These are phyloP conservation scores for Stigmatopora argus DNA, from an alignment of 2,113 vertebrate species.

Conservation along the genomic window DNA sequence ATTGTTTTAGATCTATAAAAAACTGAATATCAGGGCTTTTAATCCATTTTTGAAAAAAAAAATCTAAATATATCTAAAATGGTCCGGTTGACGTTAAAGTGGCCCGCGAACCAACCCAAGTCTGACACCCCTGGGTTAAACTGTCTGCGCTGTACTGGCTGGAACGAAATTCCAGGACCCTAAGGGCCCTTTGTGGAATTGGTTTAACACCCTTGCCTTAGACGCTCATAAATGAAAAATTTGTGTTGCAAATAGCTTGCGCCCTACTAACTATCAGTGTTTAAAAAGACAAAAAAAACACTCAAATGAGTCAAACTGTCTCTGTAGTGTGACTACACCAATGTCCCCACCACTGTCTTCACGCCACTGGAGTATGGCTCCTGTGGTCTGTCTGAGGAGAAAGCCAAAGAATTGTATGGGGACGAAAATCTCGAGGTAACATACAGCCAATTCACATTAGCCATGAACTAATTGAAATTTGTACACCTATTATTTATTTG, in stretches of 20 bases:
- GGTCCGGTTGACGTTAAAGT: no score
- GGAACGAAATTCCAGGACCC: no score
- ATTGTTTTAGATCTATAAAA: no score
- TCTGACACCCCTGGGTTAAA: no score
- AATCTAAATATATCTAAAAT: no score
- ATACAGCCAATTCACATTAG: background rate
- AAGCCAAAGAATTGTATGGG: conserved; percentile 73
- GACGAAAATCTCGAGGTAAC: conserved; percentile 82
- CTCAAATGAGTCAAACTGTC: conserved; percentile 1
- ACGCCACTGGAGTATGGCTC: conserved; percentile 93
- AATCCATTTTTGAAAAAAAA: no score
- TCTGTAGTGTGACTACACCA: conserved; percentile 89
- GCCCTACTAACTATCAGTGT: background rate
- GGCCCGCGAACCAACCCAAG: no score
- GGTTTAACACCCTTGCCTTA: no score
- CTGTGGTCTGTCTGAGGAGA: conserved; percentile 88
- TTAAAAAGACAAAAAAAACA: background rate
- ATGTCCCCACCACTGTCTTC: conserved; percentile 91
- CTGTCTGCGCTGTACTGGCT: no score
- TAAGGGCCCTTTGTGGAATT: no score
- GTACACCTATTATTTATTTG: no score
- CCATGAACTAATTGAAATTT: background rate
- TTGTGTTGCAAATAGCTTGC: background rate
- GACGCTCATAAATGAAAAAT: background rate
- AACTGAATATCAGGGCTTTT: no score